Conservation (phyloP, 2,797 vertebrate species). For the Enteromius treurensis region DNA sequence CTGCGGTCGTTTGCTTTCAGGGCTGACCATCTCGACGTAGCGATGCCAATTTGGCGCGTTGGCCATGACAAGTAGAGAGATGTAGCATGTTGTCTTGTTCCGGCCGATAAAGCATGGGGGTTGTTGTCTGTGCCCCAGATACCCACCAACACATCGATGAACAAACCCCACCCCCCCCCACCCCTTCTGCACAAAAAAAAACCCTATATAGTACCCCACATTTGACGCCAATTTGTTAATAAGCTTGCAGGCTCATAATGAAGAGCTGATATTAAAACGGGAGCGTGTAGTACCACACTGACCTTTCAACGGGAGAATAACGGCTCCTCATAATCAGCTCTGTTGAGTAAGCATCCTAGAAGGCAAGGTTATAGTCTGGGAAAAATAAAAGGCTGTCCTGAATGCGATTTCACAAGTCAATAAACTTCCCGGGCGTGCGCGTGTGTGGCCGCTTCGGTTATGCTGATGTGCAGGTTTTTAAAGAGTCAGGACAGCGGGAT, state of each 20-base stretch:
- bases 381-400: slow-evolving; percentile 69
- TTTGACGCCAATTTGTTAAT: slow-evolving; percentile 74
- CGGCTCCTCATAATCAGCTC: slow-evolving; percentile 74
- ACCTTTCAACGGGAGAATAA: slow-evolving; percentile 77
- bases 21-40: slow-evolving; percentile 53
- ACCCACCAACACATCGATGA: not conserved
- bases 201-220: slow-evolving; percentile 22
- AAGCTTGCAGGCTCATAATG: slow-evolving; percentile 75
- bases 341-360: slow-evolving; percentile 84
- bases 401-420: slow-evolving; percentile 78
- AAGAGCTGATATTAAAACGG: slow-evolving; percentile 71
- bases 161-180: too few relatives aligned
- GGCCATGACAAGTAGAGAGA: slow-evolving; percentile 59
- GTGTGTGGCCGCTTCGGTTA: slow-evolving; percentile 59
- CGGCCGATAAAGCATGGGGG: slow-evolving; percentile 48
- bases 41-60: slow-evolving; percentile 71
- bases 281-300: slow-evolving; percentile 68
- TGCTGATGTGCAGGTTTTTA: slow-evolving; percentile 72
- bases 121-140: slow-evolving; percentile 60
- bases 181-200: slow-evolving; percentile 14
- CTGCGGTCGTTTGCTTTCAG: slow-evolving; percentile 20
- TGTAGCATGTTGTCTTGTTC: slow-evolving; percentile 55
- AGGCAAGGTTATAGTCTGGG: slow-evolving; percentile 72
- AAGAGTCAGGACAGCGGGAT: slow-evolving; percentile 58
- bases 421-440: slow-evolving; percentile 66